phyloP scores from a whole-genome alignment of 2,113 vertebrate species.

The Dasypus novemcinctus region DNA sequence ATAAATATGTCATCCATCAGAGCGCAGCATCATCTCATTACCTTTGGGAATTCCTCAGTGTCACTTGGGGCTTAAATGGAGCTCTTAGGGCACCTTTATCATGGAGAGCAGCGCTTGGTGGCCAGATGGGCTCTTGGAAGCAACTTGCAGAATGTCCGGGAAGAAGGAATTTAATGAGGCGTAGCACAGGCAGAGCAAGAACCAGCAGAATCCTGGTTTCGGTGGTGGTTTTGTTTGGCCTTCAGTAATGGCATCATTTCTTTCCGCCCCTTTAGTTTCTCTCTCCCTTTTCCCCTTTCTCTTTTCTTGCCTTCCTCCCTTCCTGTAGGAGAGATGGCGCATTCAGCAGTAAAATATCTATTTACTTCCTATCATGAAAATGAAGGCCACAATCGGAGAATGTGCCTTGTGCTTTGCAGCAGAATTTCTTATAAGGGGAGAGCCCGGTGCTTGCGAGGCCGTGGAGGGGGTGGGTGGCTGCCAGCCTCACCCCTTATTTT shows the following conservation, averaged over 20 bases:
- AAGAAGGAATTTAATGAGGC: neutral
- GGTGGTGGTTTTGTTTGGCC: neutral
- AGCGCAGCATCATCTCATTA: conserved; percentile 54
- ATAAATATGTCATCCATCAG: conserved; percentile 64
- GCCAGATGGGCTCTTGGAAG: conserved; percentile 56
- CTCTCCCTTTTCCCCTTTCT: neutral
- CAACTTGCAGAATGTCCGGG: neutral
- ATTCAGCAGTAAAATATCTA: neutral
- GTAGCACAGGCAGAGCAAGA: accelerated
- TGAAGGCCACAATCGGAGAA: neutral
- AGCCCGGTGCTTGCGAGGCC: accelerated
- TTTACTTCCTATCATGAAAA: neutral
- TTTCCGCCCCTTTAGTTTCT: neutral
- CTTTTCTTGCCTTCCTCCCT: too few relatives aligned
- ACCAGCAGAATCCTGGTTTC: neutral
- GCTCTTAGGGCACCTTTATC: conserved; percentile 31
- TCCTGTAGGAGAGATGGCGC: neutral
- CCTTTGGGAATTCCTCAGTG: conserved; percentile 7
- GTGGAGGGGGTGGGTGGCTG: neutral
- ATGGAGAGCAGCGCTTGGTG: neutral
- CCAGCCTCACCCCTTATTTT: neutral
- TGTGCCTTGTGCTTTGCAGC: neutral
- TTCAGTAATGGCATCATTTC: neutral
- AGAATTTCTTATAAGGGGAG: neutral
- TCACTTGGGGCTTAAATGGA: conserved; percentile 21